These are phyloP conservation scores for Nyctalus aviator DNA, from an alignment of 2,797 vertebrate species.

Conservation along the genomic window DNA sequence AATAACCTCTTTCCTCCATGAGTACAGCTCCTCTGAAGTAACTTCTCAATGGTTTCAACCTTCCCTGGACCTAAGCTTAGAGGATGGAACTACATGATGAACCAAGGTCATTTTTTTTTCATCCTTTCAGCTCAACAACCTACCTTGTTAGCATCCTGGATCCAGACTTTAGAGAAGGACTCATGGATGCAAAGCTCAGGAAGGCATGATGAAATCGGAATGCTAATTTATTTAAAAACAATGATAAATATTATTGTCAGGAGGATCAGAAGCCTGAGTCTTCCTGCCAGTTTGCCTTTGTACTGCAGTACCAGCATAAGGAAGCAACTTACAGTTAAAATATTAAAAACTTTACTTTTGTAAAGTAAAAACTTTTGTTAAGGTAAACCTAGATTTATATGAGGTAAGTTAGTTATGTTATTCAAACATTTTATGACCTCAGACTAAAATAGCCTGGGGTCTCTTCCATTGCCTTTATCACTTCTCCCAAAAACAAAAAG, in stretches of 20 bases:
- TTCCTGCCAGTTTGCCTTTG: neutral
- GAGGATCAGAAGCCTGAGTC: neutral
- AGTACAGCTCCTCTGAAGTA: neutral
- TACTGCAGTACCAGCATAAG: neutral
- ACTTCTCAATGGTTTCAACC: neutral
- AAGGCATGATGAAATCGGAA: neutral
- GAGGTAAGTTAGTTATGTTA: conserved; percentile 30
- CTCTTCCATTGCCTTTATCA: neutral
- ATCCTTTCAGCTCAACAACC: neutral
- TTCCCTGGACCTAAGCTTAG: neutral
- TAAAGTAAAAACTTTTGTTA: neutral
- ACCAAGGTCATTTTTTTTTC: neutral
- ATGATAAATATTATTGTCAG: neutral
- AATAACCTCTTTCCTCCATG: neutral
- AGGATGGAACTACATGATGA: neutral
- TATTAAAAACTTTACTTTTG: conserved; percentile 1
- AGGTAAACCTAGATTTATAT: conserved; percentile 2
- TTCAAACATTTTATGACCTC: conserved; percentile 13
- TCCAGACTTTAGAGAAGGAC: neutral
- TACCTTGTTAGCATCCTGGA: neutral
- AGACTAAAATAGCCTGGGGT: neutral
- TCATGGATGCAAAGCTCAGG: neutral
- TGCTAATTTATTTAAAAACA: neutral
- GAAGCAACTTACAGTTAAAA: conserved; percentile 2
- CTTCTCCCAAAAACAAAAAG: neutral